phyloP scores from a whole-genome alignment of 2,888 invertebrate genomes.

The Mylabris sibirica region DNA sequence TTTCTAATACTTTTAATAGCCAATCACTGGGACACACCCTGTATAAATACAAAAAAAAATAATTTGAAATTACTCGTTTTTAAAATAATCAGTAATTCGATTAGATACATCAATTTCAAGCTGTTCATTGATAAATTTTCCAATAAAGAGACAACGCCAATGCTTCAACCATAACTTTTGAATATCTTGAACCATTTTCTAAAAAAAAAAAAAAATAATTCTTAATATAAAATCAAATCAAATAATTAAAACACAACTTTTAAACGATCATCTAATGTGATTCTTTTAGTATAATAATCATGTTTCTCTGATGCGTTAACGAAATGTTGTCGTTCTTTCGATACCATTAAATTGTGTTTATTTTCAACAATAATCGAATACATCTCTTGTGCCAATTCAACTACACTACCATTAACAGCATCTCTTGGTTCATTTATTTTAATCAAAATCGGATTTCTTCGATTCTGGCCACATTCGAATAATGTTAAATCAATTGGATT shows the following conservation, averaged over 20 bases:
- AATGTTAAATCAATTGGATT: constrained; percentile 52
- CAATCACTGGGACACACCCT: too few species aligned
- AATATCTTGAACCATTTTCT: constrained; percentile 69
- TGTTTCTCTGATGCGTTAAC: constrained; percentile 42
- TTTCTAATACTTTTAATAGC: too few species aligned
- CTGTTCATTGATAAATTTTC: constrained; percentile 64
- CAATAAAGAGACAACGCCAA: constrained; percentile 70
- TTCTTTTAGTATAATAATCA: constrained; percentile 39
- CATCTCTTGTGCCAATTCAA: constrained; percentile 48
- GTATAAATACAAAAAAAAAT: too few species aligned
- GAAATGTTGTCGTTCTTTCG: constrained; percentile 39
- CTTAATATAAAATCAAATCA: constrained; percentile 17
- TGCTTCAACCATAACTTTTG: constrained; percentile 71
- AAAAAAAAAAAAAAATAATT: constrained; percentile 40
- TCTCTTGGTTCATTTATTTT: constrained; percentile 46
- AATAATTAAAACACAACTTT: constrained; percentile 34
- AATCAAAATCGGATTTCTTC: constrained; percentile 50
- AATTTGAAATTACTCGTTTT: constrained; percentile 52
- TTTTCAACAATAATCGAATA: constrained; percentile 46
- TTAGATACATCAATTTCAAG: constrained; percentile 61
- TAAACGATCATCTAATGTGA: constrained; percentile 40
- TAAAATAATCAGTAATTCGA: constrained; percentile 64
- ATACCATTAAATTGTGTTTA: constrained; percentile 39
- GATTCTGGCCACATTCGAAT: constrained; percentile 53
- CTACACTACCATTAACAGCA: constrained; percentile 33